Evolutionary conservation across 2,797 vertebrate species (phyloP).

Genomic region (Halcyon leucocephala): DNA sequence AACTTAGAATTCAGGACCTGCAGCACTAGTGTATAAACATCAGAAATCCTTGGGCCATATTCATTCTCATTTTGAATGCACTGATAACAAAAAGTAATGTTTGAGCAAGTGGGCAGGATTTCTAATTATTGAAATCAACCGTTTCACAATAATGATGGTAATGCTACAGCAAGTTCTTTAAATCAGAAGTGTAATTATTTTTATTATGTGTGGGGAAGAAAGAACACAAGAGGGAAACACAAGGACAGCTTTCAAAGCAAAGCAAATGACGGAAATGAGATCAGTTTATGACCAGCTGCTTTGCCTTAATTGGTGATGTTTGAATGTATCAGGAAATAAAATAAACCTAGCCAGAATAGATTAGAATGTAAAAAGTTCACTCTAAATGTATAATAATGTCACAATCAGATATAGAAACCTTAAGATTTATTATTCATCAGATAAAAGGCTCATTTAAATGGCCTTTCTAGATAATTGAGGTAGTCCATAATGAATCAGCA

Average conservation of each 20-base stretch:
- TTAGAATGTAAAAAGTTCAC: not conserved
- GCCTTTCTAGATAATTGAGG: not conserved
- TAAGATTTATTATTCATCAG: slow-evolving; percentile 22
- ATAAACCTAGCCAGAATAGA: slow-evolving; percentile 11
- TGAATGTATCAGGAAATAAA: slow-evolving; percentile 33
- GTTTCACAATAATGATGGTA: not conserved
- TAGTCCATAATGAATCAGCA: not conserved
- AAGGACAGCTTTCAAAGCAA: slow-evolving; percentile 22
- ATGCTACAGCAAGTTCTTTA: not conserved
- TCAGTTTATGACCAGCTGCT: slow-evolving; percentile 51
- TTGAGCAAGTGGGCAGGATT: not conserved
- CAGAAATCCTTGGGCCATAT: not conserved
- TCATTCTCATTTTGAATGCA: not conserved
- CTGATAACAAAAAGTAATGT: not conserved
- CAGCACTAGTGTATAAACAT: not conserved
- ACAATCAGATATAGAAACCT: not conserved
- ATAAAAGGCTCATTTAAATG: not conserved
- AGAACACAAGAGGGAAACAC: slow-evolving; percentile 25
- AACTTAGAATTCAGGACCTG: not conserved
- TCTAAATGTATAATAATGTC: not conserved
- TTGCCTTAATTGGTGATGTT: slow-evolving; percentile 44
- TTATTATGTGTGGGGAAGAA: slow-evolving; percentile 47
- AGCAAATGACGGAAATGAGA: slow-evolving; percentile 33
- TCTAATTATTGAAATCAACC: not conserved
- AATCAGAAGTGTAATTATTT: slow-evolving; percentile 31